Evolutionary conservation across 2,888 invertebrate species (phyloP).

Genomic region (Caenorhabditis angaria): DNA sequence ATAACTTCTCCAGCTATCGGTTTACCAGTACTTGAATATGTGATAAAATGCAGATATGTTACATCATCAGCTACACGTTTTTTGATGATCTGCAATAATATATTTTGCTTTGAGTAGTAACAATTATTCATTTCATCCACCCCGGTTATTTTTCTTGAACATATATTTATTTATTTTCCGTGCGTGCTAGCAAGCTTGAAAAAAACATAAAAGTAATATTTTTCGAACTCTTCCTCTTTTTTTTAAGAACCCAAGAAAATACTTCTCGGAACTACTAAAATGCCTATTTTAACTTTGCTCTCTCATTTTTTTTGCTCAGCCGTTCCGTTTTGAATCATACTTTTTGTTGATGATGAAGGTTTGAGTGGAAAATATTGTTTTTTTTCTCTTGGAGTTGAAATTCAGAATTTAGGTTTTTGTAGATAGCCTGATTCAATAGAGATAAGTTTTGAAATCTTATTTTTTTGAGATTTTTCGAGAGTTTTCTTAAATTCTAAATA

Average conservation of each 20-base stretch:
- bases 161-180: neutral
- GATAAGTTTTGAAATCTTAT: no score
- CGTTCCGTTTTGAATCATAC: no score
- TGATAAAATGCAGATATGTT: slow-evolving; percentile 32
- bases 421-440: no score
- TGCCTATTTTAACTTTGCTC: no score
- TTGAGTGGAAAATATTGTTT: no score
- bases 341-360: no score
- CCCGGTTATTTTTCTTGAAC: slow-evolving; percentile 1
- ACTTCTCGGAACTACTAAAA: neutral
- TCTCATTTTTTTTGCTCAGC: slow-evolving; percentile 1
- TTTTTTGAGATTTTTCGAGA: no score
- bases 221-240: slow-evolving; percentile 4
- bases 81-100: slow-evolving; percentile 29
- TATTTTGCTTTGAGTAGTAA: slow-evolving; percentile 3
- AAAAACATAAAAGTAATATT: neutral
- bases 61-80: slow-evolving; percentile 20
- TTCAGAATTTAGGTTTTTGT: no score
- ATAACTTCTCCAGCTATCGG: slow-evolving; percentile 44
- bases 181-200: neutral
- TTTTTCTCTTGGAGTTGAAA: no score
- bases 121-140: neutral
- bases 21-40: slow-evolving; percentile 19
- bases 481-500: no score
- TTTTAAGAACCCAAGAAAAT: neutral